Conservation (phyloP, 2,113 vertebrate genomes). For the Platycercus adscitus region DNA sequence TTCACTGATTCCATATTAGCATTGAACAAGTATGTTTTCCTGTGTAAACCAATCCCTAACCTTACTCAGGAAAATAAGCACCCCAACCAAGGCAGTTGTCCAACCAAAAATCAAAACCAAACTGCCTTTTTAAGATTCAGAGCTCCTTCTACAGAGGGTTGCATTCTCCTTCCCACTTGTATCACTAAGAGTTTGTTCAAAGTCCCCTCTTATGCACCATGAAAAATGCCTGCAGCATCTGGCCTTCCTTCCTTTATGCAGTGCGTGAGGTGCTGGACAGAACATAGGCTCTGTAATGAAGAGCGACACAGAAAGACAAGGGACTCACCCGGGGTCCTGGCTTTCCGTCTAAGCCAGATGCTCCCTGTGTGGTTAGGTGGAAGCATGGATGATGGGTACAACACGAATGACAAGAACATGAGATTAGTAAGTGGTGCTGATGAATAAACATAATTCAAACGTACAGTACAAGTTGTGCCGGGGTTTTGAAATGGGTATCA, state of each 20-base stretch:
- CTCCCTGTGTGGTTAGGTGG: constrained; percentile 93
- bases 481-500: constrained; percentile 58
- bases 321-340: constrained; percentile 98
- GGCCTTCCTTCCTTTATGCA: background rate
- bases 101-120: background rate
- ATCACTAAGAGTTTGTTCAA: background rate
- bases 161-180: background rate
- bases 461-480: constrained; percentile 58
- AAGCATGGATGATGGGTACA: constrained; percentile 83
- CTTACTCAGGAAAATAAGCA: background rate
- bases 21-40: background rate
- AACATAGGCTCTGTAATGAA: background rate
- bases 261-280: background rate
- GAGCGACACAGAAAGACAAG: constrained; percentile 72
- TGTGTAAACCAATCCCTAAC: background rate
- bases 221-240: background rate
- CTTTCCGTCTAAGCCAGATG: constrained; percentile 99
- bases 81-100: background rate
- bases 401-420: constrained; percentile 94
- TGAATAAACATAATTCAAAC: constrained; percentile 76
- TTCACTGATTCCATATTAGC: constrained; percentile 27
- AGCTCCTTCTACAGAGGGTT: background rate
- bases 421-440: constrained; percentile 91
- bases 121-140: background rate
- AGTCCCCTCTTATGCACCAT: background rate